A percentile compares a stretch with the other conserved stretches of the same genome.
Evolutionary conservation across 2,113 vertebrate species (phyloP).

Genomic region (Petaurus breviceps): DNA sequence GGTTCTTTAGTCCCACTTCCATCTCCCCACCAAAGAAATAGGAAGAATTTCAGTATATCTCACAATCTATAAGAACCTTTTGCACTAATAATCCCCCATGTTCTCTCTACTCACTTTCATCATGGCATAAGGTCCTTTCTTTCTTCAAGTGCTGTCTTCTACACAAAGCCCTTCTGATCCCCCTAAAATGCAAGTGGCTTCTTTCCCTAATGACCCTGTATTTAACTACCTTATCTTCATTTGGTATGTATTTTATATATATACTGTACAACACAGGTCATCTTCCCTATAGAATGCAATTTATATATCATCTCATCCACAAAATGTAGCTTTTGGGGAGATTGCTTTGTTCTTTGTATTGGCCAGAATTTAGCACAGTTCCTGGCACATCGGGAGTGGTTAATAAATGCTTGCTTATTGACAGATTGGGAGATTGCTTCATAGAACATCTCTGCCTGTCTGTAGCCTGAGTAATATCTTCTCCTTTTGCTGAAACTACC

Average conservation of each 20-base stretch:
- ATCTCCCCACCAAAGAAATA: neutral
- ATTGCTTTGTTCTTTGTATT: neutral
- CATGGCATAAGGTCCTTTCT: neutral
- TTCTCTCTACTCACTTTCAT: neutral
- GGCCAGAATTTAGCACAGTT: neutral
- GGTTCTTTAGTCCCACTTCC: neutral
- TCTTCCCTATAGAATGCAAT: neutral
- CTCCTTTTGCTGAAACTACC: neutral
- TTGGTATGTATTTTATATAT: neutral
- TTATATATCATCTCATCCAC: neutral
- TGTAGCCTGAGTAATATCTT: neutral
- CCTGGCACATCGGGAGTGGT: neutral
- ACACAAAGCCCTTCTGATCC: neutral
- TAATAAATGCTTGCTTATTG: neutral
- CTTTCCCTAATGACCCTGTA: neutral
- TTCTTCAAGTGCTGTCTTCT: neutral
- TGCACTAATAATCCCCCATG: neutral
- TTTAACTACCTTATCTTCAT: neutral
- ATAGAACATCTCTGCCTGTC: neutral
- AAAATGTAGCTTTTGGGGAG: neutral
- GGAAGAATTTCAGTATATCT: neutral
- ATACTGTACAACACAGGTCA: neutral
- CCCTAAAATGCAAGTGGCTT: neutral
- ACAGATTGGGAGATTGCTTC: conserved; percentile 2
- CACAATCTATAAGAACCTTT: neutral